A percentile compares a stretch with the other conserved stretches of the same genome.
These are phyloP conservation scores for Hyles lineata DNA, from an alignment of 2,888 invertebrate genomes.

Conservation along the genomic window DNA sequence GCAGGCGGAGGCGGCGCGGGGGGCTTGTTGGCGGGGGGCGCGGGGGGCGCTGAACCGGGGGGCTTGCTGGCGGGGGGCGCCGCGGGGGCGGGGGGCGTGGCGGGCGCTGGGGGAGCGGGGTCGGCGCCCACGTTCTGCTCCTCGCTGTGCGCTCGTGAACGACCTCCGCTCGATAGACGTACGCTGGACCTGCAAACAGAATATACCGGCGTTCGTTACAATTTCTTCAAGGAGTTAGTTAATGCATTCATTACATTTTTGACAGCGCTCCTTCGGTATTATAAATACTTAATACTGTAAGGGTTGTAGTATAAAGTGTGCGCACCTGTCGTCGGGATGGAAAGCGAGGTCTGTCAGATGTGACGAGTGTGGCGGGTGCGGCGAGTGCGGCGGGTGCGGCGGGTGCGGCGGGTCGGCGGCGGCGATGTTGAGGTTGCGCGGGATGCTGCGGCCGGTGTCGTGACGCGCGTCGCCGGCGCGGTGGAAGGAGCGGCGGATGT, in stretches of 20 bases:
- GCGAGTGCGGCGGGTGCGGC: conserved; percentile 39
- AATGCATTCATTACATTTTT: too few species aligned
- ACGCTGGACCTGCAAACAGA: conserved; percentile 39
- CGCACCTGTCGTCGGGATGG: not conserved
- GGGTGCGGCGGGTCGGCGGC: conserved; percentile 40
- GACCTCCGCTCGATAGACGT: conserved; percentile 41
- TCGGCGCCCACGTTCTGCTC: conserved; percentile 50
- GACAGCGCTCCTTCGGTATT: too few species aligned
- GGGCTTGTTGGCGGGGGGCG: not conserved
- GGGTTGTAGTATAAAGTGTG: too few species aligned
- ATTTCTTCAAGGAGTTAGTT: too few species aligned
- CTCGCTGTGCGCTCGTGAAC: conserved; percentile 63
- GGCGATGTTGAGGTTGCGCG: conserved; percentile 83
- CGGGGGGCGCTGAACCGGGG: not conserved
- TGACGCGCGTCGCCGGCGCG: conserved; percentile 63
- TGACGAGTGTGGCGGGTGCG: conserved; percentile 30
- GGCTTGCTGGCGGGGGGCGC: not conserved
- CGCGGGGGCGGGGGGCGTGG: not conserved
- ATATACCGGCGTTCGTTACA: too few species aligned
- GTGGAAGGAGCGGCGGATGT: conserved; percentile 79
- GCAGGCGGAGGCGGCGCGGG: conserved; percentile 28
- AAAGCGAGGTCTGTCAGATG: too few species aligned
- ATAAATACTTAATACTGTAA: too few species aligned
- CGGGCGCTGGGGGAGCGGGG: not conserved
- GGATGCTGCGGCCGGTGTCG: conserved; percentile 76